Base-by-base conservation (phyloP, 2,113 vertebrate species). In the Erpornis zantholeuca region DNA sequence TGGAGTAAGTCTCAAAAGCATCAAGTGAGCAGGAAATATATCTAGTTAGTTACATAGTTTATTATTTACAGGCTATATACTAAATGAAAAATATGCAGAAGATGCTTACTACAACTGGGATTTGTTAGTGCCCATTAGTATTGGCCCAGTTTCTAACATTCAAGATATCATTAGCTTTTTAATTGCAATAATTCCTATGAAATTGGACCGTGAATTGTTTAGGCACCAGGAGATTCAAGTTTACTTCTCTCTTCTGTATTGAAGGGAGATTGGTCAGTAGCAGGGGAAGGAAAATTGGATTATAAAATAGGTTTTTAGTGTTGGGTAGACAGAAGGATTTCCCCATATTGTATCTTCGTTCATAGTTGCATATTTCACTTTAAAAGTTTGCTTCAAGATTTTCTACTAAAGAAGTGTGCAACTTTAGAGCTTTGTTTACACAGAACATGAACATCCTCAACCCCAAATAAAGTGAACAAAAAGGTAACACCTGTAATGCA, bases 161-260 rank as follows among this genome's bases (percentile, higher is more conserved):
- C 79, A 80, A 77, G 86, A 83, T 81, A 94, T 78, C 95, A 81
- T 88, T 84, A 94, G 60, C 73, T 78, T 93, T 94, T 91, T 53
- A 83, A 86, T 49, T 88, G 53, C 73, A 49, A 3, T 64, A 73
- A 70, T 60, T 95, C 90, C 90, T 93, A 96, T 22, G 19, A 90
- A 97, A 96, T 96, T 97, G 96, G 86, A 97, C 96, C 59, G 0
- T 96, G 95, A 97, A 44, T 93, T 50, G 68, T 97, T 97, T 96
- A 98, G 97, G 97, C 98, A 98, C 97, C 97, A 96, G 88, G 72
- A 97, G 60, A 91, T 97, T 98, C 97, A 98, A 97, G 97, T 97
- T 92, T 93, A 84, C 54, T 78, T 93, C 94, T 88, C 91, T 73
- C 84, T 95, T 92, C 86, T 77, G 15, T 80, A 68, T 4, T 36